A percentile compares a stretch with the other conserved stretches of the same genome.
These are phyloP conservation scores for Temnothorax nylanderi DNA, from an alignment of 1,140 invertebrate genomes.

Conservation along the genomic window DNA sequence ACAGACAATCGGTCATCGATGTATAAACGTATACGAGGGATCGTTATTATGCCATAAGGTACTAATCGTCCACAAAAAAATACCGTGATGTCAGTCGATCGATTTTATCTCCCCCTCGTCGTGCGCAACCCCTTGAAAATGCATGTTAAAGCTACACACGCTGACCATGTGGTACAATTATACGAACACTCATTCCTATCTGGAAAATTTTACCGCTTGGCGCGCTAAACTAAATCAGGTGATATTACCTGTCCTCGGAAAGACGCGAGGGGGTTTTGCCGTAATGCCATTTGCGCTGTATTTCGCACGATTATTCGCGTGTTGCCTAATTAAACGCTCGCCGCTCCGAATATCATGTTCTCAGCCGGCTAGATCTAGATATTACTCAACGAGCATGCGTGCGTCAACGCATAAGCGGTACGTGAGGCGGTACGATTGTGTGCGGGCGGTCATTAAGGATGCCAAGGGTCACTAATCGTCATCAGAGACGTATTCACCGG, in stretches of 20 bases:
- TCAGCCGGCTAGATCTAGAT: slow-evolving; percentile 69
- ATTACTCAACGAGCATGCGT: slow-evolving; percentile 59
- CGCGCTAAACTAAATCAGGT: slow-evolving; percentile 9
- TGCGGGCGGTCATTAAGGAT: slow-evolving; percentile 78
- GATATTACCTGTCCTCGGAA: slow-evolving; percentile 33
- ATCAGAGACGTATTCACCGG: slow-evolving; percentile 79
- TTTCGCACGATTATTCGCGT: slow-evolving; percentile 62
- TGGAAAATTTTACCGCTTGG: slow-evolving; percentile 13
- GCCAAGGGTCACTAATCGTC: slow-evolving; percentile 80
- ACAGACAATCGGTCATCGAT: slow-evolving; percentile 37
- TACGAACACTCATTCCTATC: slow-evolving; percentile 17
- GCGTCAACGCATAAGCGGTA: slow-evolving; percentile 42
- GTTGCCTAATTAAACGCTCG: slow-evolving; percentile 71
- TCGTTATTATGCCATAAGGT: slow-evolving; percentile 43
- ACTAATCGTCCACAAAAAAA: slow-evolving; percentile 45
- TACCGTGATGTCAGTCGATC: slow-evolving; percentile 13
- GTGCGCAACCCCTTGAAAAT: slow-evolving; percentile 40
- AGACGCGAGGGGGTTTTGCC: neutral
- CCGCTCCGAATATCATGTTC: slow-evolving; percentile 63
- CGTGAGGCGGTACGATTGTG: slow-evolving; percentile 37
- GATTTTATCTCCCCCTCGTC: slow-evolving; percentile 60
- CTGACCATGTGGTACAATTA: slow-evolving; percentile 41
- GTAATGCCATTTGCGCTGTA: neutral
- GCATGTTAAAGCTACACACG: slow-evolving; percentile 47
- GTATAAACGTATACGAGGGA: neutral